phyloP scores from a whole-genome alignment of 53 echinoderm and acorn worm genomes.

The Echinarachnius parma region DNA sequence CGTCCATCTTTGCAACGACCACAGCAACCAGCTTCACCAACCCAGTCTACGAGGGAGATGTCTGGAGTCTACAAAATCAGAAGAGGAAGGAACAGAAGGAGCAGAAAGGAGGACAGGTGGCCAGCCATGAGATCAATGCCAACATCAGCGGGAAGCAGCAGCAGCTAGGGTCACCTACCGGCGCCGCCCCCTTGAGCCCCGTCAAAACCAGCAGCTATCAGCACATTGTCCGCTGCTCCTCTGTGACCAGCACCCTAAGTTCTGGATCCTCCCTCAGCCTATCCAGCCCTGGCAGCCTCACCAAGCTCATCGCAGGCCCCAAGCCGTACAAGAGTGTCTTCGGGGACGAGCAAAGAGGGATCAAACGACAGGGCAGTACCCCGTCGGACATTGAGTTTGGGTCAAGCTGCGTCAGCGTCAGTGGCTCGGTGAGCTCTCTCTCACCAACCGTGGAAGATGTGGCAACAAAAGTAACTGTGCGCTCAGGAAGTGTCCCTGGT shows the following conservation, averaged over 20 bases:
- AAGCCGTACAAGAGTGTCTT: conserved; percentile 71
- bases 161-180: conserved; percentile 2
- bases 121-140: conserved; percentile 50
- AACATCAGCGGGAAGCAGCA: conserved; percentile 40
- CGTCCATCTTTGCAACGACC: neutral
- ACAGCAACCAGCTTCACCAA: conserved; percentile 9
- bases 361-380: conserved; percentile 72
- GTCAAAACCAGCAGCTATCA: conserved; percentile 12
- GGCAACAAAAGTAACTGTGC: conserved; percentile 25
- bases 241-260: conserved; percentile 54
- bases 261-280: conserved; percentile 60
- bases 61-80: conserved; percentile 31
- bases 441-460: conserved; percentile 31
- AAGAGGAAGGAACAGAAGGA: neutral
- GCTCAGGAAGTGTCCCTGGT: conserved; percentile 16
- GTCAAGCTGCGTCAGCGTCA: conserved; percentile 36
- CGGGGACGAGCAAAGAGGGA: conserved; percentile 57
- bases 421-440: conserved; percentile 35
- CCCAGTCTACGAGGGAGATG: conserved; percentile 27
- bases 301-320: conserved; percentile 62
- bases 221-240: conserved; percentile 21
- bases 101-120: neutral
- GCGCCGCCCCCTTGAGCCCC: conserved; percentile 11
- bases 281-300: conserved; percentile 55
- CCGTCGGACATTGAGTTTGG: conserved; percentile 49